Conservation (phyloP, 2,113 vertebrate species). For the Leuciscus idus region DNA sequence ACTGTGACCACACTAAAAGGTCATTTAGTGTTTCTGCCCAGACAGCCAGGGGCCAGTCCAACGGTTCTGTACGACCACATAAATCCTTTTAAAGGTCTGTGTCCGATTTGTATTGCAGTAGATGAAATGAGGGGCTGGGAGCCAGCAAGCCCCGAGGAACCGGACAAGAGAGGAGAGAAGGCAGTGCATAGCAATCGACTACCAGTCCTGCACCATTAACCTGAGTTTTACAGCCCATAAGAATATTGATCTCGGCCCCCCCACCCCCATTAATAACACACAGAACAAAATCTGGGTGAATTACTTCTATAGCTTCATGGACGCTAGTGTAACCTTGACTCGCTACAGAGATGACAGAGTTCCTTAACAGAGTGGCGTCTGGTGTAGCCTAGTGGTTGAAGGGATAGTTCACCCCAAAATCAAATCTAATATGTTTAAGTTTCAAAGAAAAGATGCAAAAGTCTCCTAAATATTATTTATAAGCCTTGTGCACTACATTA, state of each 20-base stretch:
- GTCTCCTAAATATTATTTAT: too few species aligned
- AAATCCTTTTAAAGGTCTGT: conserved; percentile 52
- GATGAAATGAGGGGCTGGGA: conserved; percentile 42
- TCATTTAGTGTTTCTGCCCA: conserved; percentile 50
- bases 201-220: conserved; percentile 60
- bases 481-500: neutral
- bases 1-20: conserved; percentile 53
- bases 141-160: conserved; percentile 14
- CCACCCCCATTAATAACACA: conserved; percentile 48
- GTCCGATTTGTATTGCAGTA: conserved; percentile 40
- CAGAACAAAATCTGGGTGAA: conserved; percentile 32
- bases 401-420: neutral
- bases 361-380: neutral
- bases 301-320: conserved; percentile 6
- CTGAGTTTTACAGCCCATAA: conserved; percentile 61
- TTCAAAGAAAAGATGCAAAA: neutral
- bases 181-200: conserved; percentile 36
- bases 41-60: conserved; percentile 50
- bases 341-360: neutral
- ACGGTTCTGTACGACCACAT: conserved; percentile 47
- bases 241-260: conserved; percentile 50
- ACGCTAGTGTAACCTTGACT: neutral
- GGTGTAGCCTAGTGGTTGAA: conserved; percentile 9
- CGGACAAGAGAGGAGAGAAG: conserved; percentile 28
- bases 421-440: neutral